Base-by-base conservation (phyloP, 35 echinoderm and acorn worm genomes). In the Heliocidaris erythrogramma region DNA sequence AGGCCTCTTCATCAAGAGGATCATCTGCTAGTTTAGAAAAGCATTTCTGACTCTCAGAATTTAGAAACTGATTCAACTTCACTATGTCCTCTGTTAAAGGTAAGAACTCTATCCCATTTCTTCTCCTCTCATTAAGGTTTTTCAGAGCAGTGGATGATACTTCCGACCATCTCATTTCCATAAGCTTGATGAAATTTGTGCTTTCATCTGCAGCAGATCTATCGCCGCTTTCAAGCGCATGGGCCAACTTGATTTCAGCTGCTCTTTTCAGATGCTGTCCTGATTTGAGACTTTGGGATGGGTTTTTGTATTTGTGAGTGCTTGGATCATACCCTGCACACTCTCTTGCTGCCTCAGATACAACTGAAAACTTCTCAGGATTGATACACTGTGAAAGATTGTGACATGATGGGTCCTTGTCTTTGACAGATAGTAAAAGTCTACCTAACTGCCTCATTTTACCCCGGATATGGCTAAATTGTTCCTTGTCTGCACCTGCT, bases 11-110 rank as follows among this genome's bases (percentile, higher is more conserved):
- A 48, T 88, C 30, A 13, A 16, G 35, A 32, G 86, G 86, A 88
- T 88, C 86, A 31, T 88, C 30, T 88, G 86, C 86, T 21, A 88
- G 16, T 88, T 88, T 88, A 13, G 86, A 88, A 88, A 18, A 88
- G 47, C 86, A 88, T 69, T 69, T 69, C 60, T 21, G 13, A 69
- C 86, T 87, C 29, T 88, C 86, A 88, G 31, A 48, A 88, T 88
- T 88, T 88, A 32, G 30, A 88, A 35, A 88, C 86, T 88, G 30
- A 32, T 88, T 88, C 47, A 88, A 13, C 10, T 32, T 35, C 31
- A 88, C 30, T 1, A 88, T 88, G 30, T 88, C 86, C 86, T 88
- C 86, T 48, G 47, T 88, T 18, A 88, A 88, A 13, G 17, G 31
- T 35, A 48, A 35, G 86, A 32, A 88, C 30, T 88, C 86, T 88